phyloP scores from a whole-genome alignment of 2,113 vertebrate species.

The Orthonyx spaldingii region DNA sequence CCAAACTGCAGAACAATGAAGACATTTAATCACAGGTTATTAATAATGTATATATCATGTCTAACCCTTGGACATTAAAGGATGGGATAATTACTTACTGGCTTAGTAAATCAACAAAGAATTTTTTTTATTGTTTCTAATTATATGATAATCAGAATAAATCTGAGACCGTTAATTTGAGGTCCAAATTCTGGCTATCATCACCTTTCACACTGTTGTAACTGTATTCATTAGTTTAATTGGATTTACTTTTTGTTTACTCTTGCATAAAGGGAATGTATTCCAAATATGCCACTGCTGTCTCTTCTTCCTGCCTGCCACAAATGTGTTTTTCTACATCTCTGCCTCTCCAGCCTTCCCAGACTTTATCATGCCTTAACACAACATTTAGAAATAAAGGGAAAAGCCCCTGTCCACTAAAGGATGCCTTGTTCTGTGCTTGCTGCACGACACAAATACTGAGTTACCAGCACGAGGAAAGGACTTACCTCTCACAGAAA shows the following conservation, averaged over 20 bases:
- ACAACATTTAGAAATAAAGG: not conserved
- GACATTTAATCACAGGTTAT: conserved; percentile 7
- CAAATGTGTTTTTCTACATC: not conserved
- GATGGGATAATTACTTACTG: not conserved
- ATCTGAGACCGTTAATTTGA: not conserved
- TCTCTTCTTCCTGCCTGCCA: not conserved
- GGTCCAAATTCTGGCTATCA: not conserved
- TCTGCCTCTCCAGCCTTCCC: not conserved
- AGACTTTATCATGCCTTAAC: not conserved
- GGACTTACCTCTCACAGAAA: conserved; percentile 87
- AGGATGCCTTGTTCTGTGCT: not conserved
- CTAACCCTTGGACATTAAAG: not conserved
- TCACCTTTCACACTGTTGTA: not conserved
- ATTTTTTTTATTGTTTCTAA: not conserved
- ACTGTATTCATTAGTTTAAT: not conserved
- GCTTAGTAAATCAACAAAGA: not conserved
- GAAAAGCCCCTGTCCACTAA: not conserved
- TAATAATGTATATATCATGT: conserved; percentile 1
- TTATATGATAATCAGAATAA: not conserved
- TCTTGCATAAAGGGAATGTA: not conserved
- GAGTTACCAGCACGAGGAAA: not conserved
- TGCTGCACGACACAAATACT: not conserved
- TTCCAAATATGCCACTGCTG: not conserved
- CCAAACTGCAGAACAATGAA: not conserved
- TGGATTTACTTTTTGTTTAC: not conserved